These are phyloP conservation scores for Galemys pyrenaicus DNA, from an alignment of 2,113 vertebrate species.

Conservation along the genomic window DNA sequence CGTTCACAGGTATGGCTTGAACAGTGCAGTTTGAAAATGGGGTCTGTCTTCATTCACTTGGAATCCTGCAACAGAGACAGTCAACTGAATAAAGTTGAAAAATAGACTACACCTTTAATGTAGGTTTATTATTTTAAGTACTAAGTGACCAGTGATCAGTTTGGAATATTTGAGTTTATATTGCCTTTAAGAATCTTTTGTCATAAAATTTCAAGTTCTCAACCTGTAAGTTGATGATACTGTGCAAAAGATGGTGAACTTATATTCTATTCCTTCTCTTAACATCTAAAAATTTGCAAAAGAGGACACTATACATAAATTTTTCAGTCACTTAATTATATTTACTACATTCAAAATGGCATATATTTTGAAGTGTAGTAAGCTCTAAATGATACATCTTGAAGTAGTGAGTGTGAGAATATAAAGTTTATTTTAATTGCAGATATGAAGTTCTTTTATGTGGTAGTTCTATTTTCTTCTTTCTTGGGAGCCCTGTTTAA, in stretches of 20 bases:
- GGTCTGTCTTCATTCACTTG: background rate
- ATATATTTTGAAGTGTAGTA: background rate
- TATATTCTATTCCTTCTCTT: background rate
- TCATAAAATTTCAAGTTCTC: background rate
- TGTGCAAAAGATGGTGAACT: background rate
- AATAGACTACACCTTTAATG: background rate
- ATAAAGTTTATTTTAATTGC: background rate
- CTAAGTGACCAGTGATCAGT: too few species aligned
- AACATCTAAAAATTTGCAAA: background rate
- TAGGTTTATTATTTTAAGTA: background rate
- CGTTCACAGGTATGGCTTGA: conserved; percentile 92
- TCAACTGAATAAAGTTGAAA: background rate
- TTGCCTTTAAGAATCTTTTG: background rate
- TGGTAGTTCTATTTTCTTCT: conserved; percentile 1
- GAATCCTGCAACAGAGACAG: background rate
- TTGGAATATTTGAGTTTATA: background rate
- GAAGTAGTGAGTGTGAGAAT: background rate
- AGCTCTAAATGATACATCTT: conserved; percentile 11
- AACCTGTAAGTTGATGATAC: background rate
- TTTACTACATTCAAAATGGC: conserved; percentile 31
- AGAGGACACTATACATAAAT: background rate
- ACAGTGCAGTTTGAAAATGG: background rate
- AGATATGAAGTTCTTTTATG: background rate
- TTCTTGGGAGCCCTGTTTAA: background rate
- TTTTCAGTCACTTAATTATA: background rate